These are phyloP conservation scores for Zosterops borbonicus DNA, from an alignment of 2,113 vertebrate species.

Conservation along the genomic window DNA sequence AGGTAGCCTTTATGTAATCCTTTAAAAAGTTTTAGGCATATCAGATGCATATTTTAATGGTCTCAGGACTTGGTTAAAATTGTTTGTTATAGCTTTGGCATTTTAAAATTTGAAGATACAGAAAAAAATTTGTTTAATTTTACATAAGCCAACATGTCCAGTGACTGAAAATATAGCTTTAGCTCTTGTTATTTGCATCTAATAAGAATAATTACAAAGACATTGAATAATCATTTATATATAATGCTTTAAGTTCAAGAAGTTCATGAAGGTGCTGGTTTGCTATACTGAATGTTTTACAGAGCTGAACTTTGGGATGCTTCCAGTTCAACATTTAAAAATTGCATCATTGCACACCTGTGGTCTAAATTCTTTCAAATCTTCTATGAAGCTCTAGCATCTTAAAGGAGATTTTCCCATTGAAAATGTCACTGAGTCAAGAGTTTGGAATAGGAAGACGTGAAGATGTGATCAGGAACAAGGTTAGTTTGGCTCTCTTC, in stretches of 20 bases:
- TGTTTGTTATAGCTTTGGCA: background rate
- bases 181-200: background rate
- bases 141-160: background rate
- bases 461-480: background rate
- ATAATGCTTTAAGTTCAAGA: background rate
- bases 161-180: background rate
- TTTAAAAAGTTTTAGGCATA: background rate
- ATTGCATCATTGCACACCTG: background rate
- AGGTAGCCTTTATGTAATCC: background rate
- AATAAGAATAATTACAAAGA: background rate
- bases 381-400: background rate
- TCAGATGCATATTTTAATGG: background rate
- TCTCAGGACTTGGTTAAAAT: background rate
- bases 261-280: background rate
- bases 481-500: background rate
- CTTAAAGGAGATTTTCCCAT: background rate
- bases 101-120: background rate
- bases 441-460: background rate
- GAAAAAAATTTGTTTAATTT: background rate
- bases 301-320: background rate
- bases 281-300: background rate
- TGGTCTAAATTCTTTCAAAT: background rate
- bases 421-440: background rate
- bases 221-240: background rate
- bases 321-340: background rate